Evolutionary conservation across 1,140 invertebrate species (phyloP).

Genomic region (Drosophila novamexicana): DNA sequence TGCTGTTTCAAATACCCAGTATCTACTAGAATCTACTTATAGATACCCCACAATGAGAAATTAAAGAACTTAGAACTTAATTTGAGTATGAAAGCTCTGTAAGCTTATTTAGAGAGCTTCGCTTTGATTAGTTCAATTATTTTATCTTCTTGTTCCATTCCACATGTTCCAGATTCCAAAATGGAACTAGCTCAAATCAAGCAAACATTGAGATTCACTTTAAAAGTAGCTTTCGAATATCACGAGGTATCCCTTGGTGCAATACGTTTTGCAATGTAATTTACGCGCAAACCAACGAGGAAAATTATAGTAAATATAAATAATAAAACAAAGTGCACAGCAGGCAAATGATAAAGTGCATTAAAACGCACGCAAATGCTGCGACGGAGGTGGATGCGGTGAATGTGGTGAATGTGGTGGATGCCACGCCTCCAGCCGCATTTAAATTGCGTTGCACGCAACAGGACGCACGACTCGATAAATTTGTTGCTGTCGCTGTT

Average conservation of each 20-base stretch:
- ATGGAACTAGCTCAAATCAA: too few relatives aligned
- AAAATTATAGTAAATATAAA: constrained; percentile 82
- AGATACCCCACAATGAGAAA: too few relatives aligned
- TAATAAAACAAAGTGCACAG: constrained; percentile 74
- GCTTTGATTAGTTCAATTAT: too few relatives aligned
- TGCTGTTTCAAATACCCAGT: constrained; percentile 22
- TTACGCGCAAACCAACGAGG: constrained; percentile 48
- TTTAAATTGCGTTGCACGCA: constrained; percentile 78
- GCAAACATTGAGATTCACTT: too few relatives aligned
- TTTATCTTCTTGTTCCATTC: too few relatives aligned
- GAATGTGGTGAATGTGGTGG: constrained; percentile 15
- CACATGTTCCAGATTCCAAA: too few relatives aligned
- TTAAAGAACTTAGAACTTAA: too few relatives aligned
- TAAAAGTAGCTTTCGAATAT: neutral
- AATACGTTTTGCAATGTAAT: neutral
- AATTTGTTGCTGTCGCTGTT: constrained; percentile 44
- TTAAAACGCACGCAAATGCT: constrained; percentile 72
- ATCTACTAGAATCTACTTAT: neutral
- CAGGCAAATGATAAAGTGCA: constrained; percentile 72
- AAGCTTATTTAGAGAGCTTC: too few relatives aligned
- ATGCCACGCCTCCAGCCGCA: constrained; percentile 62
- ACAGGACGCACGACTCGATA: constrained; percentile 78
- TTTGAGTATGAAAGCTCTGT: too few relatives aligned
- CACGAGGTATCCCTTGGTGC: constrained; percentile 5
- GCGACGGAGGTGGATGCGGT: constrained; percentile 21